A percentile compares a stretch with the other conserved stretches of the same genome.
Conservation (phyloP, 2,888 invertebrate species). For the Lepidocyrtinus sp. region DNA sequence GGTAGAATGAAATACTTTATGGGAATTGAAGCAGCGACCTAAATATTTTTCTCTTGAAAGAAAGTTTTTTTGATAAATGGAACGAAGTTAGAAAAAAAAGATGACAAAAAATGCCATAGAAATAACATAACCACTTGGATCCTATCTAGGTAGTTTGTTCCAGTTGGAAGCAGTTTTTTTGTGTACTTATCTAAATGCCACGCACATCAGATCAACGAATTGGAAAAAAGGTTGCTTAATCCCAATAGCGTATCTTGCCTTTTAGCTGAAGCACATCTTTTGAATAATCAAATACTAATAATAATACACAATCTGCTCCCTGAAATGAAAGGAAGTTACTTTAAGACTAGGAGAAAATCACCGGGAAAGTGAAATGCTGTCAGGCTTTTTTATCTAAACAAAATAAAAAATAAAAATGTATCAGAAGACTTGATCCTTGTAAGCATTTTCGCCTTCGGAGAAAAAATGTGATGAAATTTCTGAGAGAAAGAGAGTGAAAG, state of each 20-base stretch:
- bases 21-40: too few relatives aligned
- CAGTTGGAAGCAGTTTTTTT: background rate
- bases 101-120: background rate
- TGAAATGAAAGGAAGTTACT: background rate
- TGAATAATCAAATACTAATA: background rate
- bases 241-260: background rate
- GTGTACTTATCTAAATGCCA: background rate
- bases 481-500: background rate
- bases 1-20: too few relatives aligned
- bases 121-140: too few relatives aligned
- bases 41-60: background rate
- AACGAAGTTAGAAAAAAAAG: too few relatives aligned
- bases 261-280: background rate
- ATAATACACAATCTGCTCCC: background rate
- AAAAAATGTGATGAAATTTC: constrained; percentile 26
- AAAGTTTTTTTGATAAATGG: background rate
- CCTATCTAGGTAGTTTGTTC: background rate
- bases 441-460: background rate
- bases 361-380: background rate
- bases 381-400: background rate
- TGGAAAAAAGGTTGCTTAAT: background rate
- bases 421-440: background rate
- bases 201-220: background rate
- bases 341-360: background rate
- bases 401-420: background rate